These are phyloP conservation scores for Stenopsyche tienmushanensis DNA, from an alignment of 1,140 invertebrate genomes.

Conservation along the genomic window DNA sequence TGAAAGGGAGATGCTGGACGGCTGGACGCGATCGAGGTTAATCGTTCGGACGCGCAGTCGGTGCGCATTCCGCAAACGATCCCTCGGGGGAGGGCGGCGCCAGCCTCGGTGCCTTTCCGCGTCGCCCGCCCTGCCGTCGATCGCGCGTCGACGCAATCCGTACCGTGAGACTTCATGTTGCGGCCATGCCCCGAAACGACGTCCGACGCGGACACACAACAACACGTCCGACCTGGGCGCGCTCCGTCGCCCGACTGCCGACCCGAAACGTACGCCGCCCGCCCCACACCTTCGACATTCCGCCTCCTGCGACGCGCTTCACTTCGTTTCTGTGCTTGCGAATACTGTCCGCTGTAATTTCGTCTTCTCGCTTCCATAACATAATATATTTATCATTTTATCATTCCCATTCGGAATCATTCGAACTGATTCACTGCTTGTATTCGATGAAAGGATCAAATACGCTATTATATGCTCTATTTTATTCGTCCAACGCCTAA, in stretches of 20 bases:
- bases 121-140: too few relatives aligned
- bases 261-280: too few relatives aligned
- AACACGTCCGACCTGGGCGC: not conserved
- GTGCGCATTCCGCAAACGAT: not conserved
- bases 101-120: not conserved
- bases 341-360: too few relatives aligned
- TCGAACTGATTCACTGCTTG: not conserved
- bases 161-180: slow-evolving; percentile 11
- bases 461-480: too few relatives aligned
- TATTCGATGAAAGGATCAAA: not conserved
- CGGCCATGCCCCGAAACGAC: not conserved
- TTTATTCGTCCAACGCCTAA: too few relatives aligned
- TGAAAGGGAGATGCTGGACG: not conserved
- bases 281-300: not conserved
- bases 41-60: not conserved
- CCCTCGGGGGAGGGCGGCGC: not conserved
- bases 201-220: not conserved
- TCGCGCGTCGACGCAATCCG: not conserved
- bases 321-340: not conserved
- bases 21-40: not conserved
- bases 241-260: not conserved
- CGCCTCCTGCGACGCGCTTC: not conserved
- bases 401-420: too few relatives aligned
- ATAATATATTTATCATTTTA: too few relatives aligned
- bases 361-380: too few relatives aligned